These are phyloP conservation scores for Pyxicephalus adspersus DNA, from an alignment of 2,113 vertebrate genomes.

Conservation along the genomic window DNA sequence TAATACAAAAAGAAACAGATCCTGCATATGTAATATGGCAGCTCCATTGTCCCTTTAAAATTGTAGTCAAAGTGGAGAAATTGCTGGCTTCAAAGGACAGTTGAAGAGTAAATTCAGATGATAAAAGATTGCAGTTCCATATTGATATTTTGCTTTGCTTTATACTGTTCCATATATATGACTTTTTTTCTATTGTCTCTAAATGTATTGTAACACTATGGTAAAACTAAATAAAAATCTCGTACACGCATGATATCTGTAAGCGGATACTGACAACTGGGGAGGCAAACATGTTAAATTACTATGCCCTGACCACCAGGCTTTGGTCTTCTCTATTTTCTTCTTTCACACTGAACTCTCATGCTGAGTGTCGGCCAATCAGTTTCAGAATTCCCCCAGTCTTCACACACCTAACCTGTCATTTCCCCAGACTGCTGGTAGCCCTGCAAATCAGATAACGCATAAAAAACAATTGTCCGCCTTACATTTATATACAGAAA, in stretches of 20 bases:
- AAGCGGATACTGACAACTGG: conserved; percentile 10
- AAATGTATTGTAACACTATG: too few relatives aligned
- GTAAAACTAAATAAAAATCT: too few relatives aligned
- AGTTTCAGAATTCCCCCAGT: conserved; percentile 38
- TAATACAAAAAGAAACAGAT: too few relatives aligned
- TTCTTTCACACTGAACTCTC: conserved; percentile 37
- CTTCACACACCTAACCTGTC: conserved; percentile 46
- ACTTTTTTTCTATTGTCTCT: too few relatives aligned
- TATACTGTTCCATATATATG: too few relatives aligned
- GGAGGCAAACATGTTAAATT: conserved; percentile 45
- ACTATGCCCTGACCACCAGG: conserved; percentile 34
- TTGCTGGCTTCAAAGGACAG: too few relatives aligned
- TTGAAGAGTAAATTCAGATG: too few relatives aligned
- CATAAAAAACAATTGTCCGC: conserved; percentile 26
- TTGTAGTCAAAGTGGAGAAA: too few relatives aligned
- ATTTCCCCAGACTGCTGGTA: conserved; percentile 46
- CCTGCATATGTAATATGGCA: too few relatives aligned
- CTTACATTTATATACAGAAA: conserved; percentile 18
- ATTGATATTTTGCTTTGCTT: too few relatives aligned
- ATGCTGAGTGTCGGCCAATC: conserved; percentile 46
- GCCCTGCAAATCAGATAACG: conserved; percentile 48
- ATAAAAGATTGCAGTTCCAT: too few relatives aligned
- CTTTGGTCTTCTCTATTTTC: conserved; percentile 30
- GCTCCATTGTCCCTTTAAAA: too few relatives aligned
- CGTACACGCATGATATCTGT: neutral